Evolutionary conservation across 2,797 vertebrate species (phyloP).

Genomic region (Cheirogaleus major): DNA sequence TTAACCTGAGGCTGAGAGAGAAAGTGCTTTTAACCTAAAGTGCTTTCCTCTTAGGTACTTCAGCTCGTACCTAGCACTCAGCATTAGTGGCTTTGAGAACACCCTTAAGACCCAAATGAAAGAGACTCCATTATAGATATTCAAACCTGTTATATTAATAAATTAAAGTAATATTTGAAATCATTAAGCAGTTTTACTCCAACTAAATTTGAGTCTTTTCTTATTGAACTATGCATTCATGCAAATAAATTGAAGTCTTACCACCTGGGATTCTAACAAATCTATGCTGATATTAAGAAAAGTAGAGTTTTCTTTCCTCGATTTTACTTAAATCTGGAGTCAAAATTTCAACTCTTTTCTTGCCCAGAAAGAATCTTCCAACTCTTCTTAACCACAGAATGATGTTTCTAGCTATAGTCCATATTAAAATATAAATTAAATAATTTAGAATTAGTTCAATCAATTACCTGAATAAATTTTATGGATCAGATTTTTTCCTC

Average conservation of each 20-base stretch:
- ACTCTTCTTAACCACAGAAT: slow-evolving; percentile 16
- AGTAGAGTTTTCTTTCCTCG: slow-evolving; percentile 32
- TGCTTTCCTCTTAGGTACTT: slow-evolving; percentile 73
- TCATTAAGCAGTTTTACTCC: slow-evolving; percentile 78
- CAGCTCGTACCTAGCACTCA: slow-evolving; percentile 56
- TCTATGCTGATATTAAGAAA: slow-evolving; percentile 52
- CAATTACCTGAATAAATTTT: slow-evolving; percentile 54
- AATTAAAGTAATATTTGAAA: slow-evolving; percentile 74
- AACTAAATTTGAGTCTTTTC: slow-evolving; percentile 73
- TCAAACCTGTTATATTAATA: slow-evolving; percentile 70
- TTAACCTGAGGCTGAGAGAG: slow-evolving; percentile 71
- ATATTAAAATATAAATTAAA: neutral
- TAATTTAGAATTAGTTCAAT: slow-evolving; percentile 50
- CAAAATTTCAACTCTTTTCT: slow-evolving; percentile 4
- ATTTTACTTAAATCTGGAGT: slow-evolving; percentile 57
- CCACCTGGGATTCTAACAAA: slow-evolving; percentile 73
- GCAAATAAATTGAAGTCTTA: slow-evolving; percentile 78
- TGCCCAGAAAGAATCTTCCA: slow-evolving; percentile 28
- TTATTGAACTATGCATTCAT: slow-evolving; percentile 74
- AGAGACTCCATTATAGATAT: slow-evolving; percentile 76
- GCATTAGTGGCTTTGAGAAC: slow-evolving; percentile 63
- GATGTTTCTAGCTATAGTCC: neutral
- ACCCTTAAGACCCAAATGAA: slow-evolving; percentile 78
- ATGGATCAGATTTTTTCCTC: slow-evolving; percentile 27
- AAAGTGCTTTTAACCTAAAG: slow-evolving; percentile 79